Conservation (phyloP, 1,140 invertebrate genomes). For the Belonocnema kinseyi region DNA sequence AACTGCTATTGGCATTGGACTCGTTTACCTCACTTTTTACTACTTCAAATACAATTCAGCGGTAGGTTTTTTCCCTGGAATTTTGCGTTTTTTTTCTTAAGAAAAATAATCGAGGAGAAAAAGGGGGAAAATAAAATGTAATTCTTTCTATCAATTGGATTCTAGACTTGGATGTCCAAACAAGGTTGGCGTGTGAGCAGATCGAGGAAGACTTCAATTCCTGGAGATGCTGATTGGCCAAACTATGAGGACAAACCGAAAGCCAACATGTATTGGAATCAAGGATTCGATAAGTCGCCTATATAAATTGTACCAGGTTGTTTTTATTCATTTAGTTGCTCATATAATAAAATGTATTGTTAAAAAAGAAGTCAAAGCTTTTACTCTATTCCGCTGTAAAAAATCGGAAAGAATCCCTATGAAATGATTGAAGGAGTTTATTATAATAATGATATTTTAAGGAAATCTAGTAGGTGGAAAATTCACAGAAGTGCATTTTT, state of each 20-base stretch:
- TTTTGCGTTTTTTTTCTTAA: background rate
- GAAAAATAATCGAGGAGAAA: background rate
- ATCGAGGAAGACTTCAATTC: slow-evolving; percentile 70
- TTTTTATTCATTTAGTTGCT: background rate
- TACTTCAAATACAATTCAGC: slow-evolving; percentile 88
- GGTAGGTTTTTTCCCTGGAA: slow-evolving; percentile 73
- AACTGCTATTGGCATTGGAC: slow-evolving; percentile 73
- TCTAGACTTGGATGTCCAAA: slow-evolving; percentile 82
- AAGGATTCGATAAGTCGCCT: slow-evolving; percentile 81
- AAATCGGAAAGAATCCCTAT: too few relatives aligned
- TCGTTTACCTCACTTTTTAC: slow-evolving; percentile 78
- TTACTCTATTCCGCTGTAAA: too few relatives aligned
- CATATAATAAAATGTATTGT: slow-evolving; percentile 14
- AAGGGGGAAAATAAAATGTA: background rate
- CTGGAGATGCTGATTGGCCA: slow-evolving; percentile 82
- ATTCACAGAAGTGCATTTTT: too few relatives aligned
- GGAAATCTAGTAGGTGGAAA: too few relatives aligned
- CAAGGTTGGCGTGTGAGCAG: slow-evolving; percentile 79
- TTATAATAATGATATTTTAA: too few relatives aligned
- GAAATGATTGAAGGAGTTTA: too few relatives aligned
- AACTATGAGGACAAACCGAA: slow-evolving; percentile 75
- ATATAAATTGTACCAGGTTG: slow-evolving; percentile 65
- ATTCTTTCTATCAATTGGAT: slow-evolving; percentile 34
- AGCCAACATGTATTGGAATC: slow-evolving; percentile 80
- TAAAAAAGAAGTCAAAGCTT: background rate